Conservation (phyloP, 2,797 vertebrate genomes). For the Aeoliscus strigatus region DNA sequence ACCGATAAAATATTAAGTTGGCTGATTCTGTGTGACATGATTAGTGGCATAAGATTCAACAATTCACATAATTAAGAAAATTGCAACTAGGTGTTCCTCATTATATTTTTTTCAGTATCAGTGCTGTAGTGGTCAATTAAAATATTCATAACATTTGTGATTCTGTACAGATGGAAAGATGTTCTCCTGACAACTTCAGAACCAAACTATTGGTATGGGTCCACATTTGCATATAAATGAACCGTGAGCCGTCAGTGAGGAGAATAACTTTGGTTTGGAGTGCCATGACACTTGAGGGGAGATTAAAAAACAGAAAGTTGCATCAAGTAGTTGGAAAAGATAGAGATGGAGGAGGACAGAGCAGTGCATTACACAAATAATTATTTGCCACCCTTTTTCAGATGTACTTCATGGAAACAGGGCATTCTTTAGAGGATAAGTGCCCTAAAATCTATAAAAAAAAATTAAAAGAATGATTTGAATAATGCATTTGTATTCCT, state of each 20-base stretch:
- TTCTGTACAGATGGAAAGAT: conserved; percentile 2
- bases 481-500: too few species aligned
- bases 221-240: conserved; percentile 67
- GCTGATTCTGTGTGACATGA: not conserved
- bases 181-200: conserved; percentile 20
- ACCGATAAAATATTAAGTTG: not conserved
- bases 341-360: not conserved
- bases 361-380: too few species aligned
- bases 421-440: too few species aligned
- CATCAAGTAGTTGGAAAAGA: conserved; percentile 8
- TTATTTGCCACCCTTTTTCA: too few species aligned
- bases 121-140: too few species aligned
- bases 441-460: not conserved
- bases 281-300: conserved; percentile 17
- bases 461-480: too few species aligned
- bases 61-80: too few species aligned
- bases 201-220: conserved; percentile 46
- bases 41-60: too few species aligned
- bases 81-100: too few species aligned
- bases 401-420: too few species aligned
- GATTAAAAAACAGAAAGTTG: conserved; percentile 32
- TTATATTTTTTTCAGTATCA: not conserved
- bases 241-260: conserved; percentile 46
- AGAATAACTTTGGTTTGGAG: conserved; percentile 33
- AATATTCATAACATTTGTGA: not conserved